Evolutionary conservation across 2,888 invertebrate species (phyloP), one percentile per base, ranked within the genome.

Genomic region (Craniophora ligustri): DNA sequence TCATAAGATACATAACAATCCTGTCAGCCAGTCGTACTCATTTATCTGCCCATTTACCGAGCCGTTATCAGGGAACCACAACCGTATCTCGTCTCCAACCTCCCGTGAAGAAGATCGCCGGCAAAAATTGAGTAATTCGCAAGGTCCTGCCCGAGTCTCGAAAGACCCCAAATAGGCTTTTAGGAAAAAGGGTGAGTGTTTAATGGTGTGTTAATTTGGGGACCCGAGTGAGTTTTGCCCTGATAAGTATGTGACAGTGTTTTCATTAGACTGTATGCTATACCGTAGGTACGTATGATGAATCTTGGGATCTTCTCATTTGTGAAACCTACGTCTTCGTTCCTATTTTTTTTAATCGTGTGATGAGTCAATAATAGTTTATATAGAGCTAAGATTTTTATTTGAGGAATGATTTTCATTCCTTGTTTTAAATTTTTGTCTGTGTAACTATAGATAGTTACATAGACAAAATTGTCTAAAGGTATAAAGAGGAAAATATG

Each of bases 171-270:
- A 77, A 80, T 75, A 61, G 75, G 75, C 56, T 58, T 70, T 74
- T 75, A 73, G 50, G 73, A 75, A 75, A 75, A 70, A 70, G 75
- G 76, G 67, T 67, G 75, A 62, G 61, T 61, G 72, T 67, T 72
- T 79, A 78, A 82, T 78, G 80, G 72, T 60, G 75, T 82, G 82
- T 82, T 82, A 82, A 81, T 81, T 79, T 79, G 75, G 73, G 62
- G 58, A 73, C 69, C 60, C 62, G 49, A 65, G 56, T 58, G 60
- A 75, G 75, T 68, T 72, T 58, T 39, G 30, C 40, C 65, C 65
- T 63, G 79, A 77, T 77, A 81, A 79, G 55, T 59, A 40, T 64
- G 69, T 59, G 56, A 45, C 59, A 50, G 67, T 58, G 48, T 56
- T 39, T 55, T 71, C 72, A 72, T 74, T 67, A 67, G 48, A 13